Conservation (phyloP, 2,888 invertebrate genomes). For the Ophion slaviceki region DNA sequence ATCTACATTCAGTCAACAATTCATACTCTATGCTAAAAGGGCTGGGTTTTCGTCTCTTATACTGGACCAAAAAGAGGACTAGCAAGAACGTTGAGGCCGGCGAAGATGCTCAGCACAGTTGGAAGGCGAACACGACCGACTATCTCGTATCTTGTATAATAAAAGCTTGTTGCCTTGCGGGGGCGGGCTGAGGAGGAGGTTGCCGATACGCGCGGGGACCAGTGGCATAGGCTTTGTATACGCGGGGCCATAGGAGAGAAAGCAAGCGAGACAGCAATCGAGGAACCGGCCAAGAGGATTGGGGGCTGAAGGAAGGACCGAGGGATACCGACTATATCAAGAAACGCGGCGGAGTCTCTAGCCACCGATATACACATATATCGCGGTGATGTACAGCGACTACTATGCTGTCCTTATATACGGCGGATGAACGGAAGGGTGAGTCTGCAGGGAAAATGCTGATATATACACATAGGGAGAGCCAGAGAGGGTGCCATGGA, state of each 20-base stretch:
- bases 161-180: constrained; percentile 69
- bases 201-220: constrained; percentile 27
- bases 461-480: constrained; percentile 12
- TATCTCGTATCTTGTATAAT: constrained; percentile 77
- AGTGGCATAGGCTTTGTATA: constrained; percentile 72
- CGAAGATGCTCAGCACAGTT: constrained; percentile 27
- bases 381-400: constrained; percentile 12
- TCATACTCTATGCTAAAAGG: too few species aligned
- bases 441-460: constrained; percentile 34
- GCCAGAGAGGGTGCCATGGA: constrained; percentile 30
- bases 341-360: constrained; percentile 11
- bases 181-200: constrained; percentile 25
- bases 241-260: constrained; percentile 67
- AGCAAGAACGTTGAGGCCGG: constrained; percentile 53
- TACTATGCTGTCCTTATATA: constrained; percentile 43
- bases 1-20: too few species aligned
- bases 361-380: constrained; percentile 17
- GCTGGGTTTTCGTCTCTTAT: too few species aligned
- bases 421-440: constrained; percentile 45
- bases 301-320: constrained; percentile 68
- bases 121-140: constrained; percentile 61
- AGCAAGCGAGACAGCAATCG: constrained; percentile 59
- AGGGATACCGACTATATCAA: constrained; percentile 36
- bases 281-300: constrained; percentile 70
- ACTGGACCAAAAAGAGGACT: constrained; percentile 4